Conservation (phyloP, 2,888 invertebrate species). For the Microctonus aethiopoides region DNA sequence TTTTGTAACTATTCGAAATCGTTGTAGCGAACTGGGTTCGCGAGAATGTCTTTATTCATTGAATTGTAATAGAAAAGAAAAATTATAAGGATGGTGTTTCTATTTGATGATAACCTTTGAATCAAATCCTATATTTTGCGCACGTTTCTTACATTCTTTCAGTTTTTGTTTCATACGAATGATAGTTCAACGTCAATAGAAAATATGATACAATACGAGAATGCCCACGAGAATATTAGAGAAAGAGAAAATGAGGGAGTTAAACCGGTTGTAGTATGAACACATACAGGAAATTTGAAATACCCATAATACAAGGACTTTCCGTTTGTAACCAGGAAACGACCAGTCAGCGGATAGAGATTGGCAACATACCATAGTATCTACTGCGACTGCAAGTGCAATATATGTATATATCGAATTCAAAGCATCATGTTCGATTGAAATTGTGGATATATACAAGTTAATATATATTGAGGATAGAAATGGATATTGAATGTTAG, state of each 20-base stretch:
- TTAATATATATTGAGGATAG: neutral
- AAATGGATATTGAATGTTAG: conserved; percentile 4
- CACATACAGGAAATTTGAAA: conserved; percentile 49
- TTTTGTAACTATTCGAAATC: conserved; percentile 53
- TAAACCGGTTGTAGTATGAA: conserved; percentile 16
- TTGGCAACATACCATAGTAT: neutral
- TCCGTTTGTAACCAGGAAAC: conserved; percentile 3
- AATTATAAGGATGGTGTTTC: neutral
- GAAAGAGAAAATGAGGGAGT: conserved; percentile 8
- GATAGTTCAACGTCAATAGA: conserved; percentile 3
- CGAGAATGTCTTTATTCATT: conserved; percentile 53
- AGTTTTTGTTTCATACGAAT: neutral
- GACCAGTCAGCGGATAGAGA: neutral
- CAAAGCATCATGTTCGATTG: neutral
- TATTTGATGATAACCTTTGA: neutral
- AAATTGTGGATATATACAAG: conserved; percentile 7
- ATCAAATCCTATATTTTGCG: neutral
- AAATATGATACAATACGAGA: conserved; percentile 6
- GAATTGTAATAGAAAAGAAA: neutral
- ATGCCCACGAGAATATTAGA: neutral
- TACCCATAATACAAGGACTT: conserved; percentile 35
- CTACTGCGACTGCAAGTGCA: neutral
- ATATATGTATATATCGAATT: neutral
- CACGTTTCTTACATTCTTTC: neutral
- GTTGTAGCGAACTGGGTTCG: conserved; percentile 55